Evolutionary conservation across 2,797 vertebrate genomes (phyloP), one percentile per base, ranked within the genome.

Genomic region (Urocyon cinereoargenteus): DNA sequence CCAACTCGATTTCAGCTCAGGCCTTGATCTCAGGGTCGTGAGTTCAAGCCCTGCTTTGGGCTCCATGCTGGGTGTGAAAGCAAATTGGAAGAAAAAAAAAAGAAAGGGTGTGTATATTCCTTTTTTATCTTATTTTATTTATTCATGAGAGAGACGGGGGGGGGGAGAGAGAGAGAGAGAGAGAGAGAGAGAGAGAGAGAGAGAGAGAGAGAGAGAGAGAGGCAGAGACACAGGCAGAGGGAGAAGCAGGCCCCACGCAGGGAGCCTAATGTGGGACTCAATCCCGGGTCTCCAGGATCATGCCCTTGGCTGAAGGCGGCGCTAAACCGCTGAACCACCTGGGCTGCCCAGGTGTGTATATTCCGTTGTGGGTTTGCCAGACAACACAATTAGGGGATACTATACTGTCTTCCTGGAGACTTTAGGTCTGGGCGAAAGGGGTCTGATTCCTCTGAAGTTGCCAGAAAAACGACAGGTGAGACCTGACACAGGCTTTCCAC

Each of bases 401-500:
- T 87, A 62, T 31, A 77, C 73, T 87, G 59, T 91, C 92, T 95
- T 78, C 21, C 62, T 93, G 51, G 64, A 96, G 66, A 45, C 34
- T 57, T 57, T 90, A 57, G 77, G 68, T 93, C 64, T 93, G 93
- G 85, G 77, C 78, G 82, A 66, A 95, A 49, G 77, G 53, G 59
- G 14, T n/a, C 53, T 73, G n/a, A 93, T 84, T 89, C 79, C 75
- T 93, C 51, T 96, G 70, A 92, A 89, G 36, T 12, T 79, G 45
- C n/a, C 70, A 91, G 57, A 86, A 86, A 34, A 62, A n/a, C 10
- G 31, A 86, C 0, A 73, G 73, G 12, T 75, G 28, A 85, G 64
- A 62, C 83, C 93, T 98, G 96, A 98, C 79, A 31, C 8, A 64
- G 64, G 24, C 36, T 97, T 97, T 94, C 77, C 85, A 72, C 93